These are phyloP conservation scores for Apantesis nais DNA, from an alignment of 2,888 invertebrate genomes.

Conservation along the genomic window DNA sequence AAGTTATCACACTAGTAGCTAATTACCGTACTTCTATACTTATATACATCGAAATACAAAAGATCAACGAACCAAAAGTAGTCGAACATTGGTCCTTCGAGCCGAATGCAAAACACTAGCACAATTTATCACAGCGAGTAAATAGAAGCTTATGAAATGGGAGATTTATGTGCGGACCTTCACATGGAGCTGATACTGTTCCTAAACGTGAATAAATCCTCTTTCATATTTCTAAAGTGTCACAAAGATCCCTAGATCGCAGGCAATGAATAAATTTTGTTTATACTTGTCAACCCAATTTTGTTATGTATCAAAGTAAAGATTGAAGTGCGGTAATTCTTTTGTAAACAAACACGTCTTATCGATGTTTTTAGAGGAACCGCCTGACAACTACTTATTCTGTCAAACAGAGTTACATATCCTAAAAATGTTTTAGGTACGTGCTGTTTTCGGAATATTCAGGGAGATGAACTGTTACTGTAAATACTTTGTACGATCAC, in stretches of 20 bases:
- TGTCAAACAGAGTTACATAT: neutral
- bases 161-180: constrained; percentile 22
- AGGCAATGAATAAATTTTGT: constrained; percentile 32
- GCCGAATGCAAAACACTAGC: neutral
- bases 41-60: neutral
- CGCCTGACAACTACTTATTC: neutral
- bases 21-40: neutral
- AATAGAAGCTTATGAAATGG: constrained; percentile 16
- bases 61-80: neutral
- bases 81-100: neutral
- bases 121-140: constrained; percentile 1
- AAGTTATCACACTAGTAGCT: neutral
- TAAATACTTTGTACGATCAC: too few relatives aligned
- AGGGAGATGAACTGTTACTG: neutral
- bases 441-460: neutral
- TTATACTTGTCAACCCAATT: constrained; percentile 3
- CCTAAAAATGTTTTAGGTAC: neutral
- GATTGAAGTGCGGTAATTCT: constrained; percentile 10
- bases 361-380: neutral
- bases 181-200: constrained; percentile 16
- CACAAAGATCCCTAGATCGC: constrained; percentile 6
- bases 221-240: constrained; percentile 27
- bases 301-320: constrained; percentile 11
- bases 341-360: constrained; percentile 15
- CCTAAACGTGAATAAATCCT: constrained; percentile 20